Evolutionary conservation across 1,140 invertebrate species (phyloP), one percentile per base, ranked within the genome.

Genomic region (Probaryconus sp.): DNA sequence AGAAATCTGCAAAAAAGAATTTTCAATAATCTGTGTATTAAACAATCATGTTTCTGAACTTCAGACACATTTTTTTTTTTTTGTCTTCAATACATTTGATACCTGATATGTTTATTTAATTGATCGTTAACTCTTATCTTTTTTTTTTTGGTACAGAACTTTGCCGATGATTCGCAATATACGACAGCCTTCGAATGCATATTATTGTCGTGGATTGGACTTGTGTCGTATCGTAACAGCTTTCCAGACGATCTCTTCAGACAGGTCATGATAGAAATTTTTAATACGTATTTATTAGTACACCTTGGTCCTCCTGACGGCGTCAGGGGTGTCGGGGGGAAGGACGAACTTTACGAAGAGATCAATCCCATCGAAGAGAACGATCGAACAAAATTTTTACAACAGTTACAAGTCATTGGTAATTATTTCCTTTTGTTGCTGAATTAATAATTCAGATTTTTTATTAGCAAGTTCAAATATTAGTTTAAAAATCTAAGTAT

Each of bases 261-360:
- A 48, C 87, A 89, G 64, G 89, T 88, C 69, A 85, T 87, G 7
- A 71, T 82, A 1, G 87, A 89, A 69, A 90, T 97, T 67, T 96
- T 97, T 83, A 93, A 95, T 79, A 92, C 91, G 5, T 96, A 95
- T 81, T 78, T 97, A n/a, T 91, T 93, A 76, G 93, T 92, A 76
- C 93, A 96, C 86, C 85, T 97, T 42, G 91, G 92, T 20, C 91
- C 94, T 7, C 95, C 95, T 0, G 93, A 96, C 83, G 96, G 95
- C 5, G 91, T 89, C 37, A 90, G 94, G 56, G 82, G 81, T 16
- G n/a, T 33, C 1, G 60, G 68, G 3, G 43, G 61, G 76, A 89
- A 86, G 31, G 88, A 90, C 76, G 73, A 82, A 48, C 77, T 87
- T 16, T 83, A 88, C 7, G 90, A 92, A 64, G 92, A 93, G 69